Base-by-base conservation (phyloP, 53 echinoderm and acorn worm species). In the Actinopyga echinites region DNA sequence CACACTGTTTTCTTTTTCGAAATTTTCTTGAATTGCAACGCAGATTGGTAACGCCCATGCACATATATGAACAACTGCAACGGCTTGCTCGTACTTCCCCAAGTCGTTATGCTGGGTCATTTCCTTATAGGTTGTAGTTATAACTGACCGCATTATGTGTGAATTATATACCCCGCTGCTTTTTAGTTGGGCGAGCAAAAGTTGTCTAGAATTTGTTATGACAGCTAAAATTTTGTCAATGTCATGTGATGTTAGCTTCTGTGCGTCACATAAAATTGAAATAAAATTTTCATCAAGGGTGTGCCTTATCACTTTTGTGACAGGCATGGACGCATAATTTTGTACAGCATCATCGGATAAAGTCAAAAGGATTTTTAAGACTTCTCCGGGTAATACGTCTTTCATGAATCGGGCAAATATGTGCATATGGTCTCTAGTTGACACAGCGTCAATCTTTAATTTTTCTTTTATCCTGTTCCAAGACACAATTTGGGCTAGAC, bases 41-140 rank as follows among this genome's bases (percentile, higher is more conserved):
- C 56, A 77, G 11, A 77, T 77, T 0, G 57, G 77, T 0, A 77
- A n/a, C 9, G 77, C 77, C 77, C 77, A 77, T 7, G 77, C 54
- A 24, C 77, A 77, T 30, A 77, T 13, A 31, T 77, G 56, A 6
- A 31, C 77, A 31, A 77, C 32, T 0, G 30, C 8, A 56, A 77
- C 25, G 17, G 20, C 49, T 53, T 77, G 77, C 31, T 77, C 77
- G 1, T 32, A n/a, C 8, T 19, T 10, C 8, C 56, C 26, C 3
- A 71, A 22, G 17, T 71, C 22, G 0, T 3, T 42, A 37, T 19
- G 20, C 7, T 3, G 4, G 42, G 13, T 40, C 42, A 71, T 25
- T 0, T 71, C 73, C 22, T 71, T 37, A 0, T 71, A 21, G 9
- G 40, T 13, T 9, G 71, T 17, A 9, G 71, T 71, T 8, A 71